Conservation (phyloP, 2,797 vertebrate genomes). For the Centroberyx gerrardi region DNA sequence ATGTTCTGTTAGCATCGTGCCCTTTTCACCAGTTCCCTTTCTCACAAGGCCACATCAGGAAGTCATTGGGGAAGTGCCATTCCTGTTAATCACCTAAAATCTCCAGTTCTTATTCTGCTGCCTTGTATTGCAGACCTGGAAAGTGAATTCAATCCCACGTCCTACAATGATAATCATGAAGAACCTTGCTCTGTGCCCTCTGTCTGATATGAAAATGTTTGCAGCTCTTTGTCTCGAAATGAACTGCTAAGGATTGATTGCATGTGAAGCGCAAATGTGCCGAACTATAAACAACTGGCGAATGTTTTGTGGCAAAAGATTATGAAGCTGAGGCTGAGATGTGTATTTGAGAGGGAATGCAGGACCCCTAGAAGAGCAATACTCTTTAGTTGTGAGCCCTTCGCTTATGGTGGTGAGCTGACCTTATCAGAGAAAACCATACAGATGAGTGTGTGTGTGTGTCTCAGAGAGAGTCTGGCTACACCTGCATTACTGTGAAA, state of each 20-base stretch:
- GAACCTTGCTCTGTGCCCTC: too few relatives aligned
- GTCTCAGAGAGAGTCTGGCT: not conserved
- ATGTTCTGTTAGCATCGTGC: conserved; percentile 20
- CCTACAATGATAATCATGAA: too few relatives aligned
- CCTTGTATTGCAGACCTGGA: too few relatives aligned
- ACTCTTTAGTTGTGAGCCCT: conserved; percentile 17
- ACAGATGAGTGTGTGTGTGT: not conserved
- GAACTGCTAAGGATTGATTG: too few relatives aligned
- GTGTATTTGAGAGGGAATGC: not conserved
- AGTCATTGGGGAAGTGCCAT: not conserved
- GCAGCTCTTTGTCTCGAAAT: too few relatives aligned
- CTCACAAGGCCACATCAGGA: not conserved
- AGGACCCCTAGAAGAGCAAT: not conserved
- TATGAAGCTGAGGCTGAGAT: conserved; percentile 7
- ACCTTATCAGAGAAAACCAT: conserved; percentile 13
- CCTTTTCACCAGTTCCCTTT: not conserved
- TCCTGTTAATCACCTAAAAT: not conserved
- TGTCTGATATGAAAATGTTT: too few relatives aligned
- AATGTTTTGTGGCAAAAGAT: not conserved
- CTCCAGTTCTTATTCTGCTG: too few relatives aligned
- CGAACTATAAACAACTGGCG: not conserved
- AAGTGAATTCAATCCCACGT: too few relatives aligned
- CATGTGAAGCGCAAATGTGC: too few relatives aligned
- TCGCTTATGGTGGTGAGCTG: conserved; percentile 14
- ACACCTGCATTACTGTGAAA: not conserved